Evolutionary conservation across 1,140 invertebrate genomes (phyloP).

Genomic region (Drosophila biarmipes): DNA sequence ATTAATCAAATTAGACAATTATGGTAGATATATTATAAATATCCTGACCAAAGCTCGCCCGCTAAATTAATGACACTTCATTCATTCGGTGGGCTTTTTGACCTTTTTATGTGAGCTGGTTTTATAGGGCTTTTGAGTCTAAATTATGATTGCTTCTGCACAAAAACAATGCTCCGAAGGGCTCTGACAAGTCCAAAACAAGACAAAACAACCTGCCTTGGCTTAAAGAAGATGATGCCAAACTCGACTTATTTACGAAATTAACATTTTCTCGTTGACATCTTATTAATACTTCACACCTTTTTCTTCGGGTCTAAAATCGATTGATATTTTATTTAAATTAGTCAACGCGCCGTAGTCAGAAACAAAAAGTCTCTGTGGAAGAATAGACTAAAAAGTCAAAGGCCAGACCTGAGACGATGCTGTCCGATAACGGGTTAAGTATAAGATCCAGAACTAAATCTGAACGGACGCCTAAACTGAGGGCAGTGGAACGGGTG

Average conservation of each 20-base stretch:
- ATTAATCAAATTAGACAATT: neutral
- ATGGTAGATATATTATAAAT: conserved; percentile 3
- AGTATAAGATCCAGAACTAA: conserved; percentile 41
- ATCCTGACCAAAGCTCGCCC: neutral
- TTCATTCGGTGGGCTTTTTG: conserved; percentile 8
- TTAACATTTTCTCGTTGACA: conserved; percentile 80
- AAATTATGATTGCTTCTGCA: conserved; percentile 46
- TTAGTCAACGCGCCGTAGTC: conserved; percentile 67
- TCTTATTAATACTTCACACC: conserved; percentile 83
- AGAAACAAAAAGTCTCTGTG: conserved; percentile 42
- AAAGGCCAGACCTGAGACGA: conserved; percentile 37
- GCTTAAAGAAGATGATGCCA: conserved; percentile 39
- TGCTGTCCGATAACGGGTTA: conserved; percentile 47
- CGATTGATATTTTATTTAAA: conserved; percentile 81
- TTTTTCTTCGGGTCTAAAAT: conserved; percentile 70
- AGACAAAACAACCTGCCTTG: conserved; percentile 29
- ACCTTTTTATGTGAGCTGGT: conserved; percentile 14
- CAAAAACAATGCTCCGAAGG: conserved; percentile 36
- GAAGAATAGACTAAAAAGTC: conserved; percentile 20
- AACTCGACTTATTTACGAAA: conserved; percentile 69
- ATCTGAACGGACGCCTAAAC: conserved; percentile 30
- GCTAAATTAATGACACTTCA: neutral
- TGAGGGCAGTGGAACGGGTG: conserved; percentile 48
- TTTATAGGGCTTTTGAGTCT: conserved; percentile 26
- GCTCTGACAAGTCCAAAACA: conserved; percentile 45